Base-by-base conservation (phyloP, 2,888 invertebrate species). In the Rosalia funebris region DNA sequence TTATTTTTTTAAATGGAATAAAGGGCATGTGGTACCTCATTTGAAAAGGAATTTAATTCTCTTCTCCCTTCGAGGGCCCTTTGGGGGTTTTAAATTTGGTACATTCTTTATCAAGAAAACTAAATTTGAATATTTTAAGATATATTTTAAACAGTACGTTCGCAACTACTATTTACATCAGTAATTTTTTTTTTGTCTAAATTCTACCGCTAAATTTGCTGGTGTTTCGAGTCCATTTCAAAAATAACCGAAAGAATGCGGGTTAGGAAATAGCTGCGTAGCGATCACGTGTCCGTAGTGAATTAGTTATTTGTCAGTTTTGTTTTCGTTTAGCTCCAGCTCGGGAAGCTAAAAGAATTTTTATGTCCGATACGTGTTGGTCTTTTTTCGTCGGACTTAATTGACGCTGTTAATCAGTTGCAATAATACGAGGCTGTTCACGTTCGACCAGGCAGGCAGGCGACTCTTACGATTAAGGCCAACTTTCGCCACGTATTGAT, bases 191-290 rank as follows among this genome's bases (percentile, higher is more conserved):
- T 25, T 25, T n/a, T n/a, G n/a, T n/a, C n/a, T 7, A 25, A 25
- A 25, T 25, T 25, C 37, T 39, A 25, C 34, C 2, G 11, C 34
- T 36, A 42, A 31, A n/a, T n/a, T 15, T 14, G 41, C 42, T 31
- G 14, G 31, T 32, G 42, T 11, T 16, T 11, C n/a, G 1, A 17
- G 56, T 32, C 57, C 45, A 32, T 39, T 52, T 52, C 39, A 32
- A 52, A 58, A 58, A 58, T 58, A 58, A 58, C 52, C 15, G 11
- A 45, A 58, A 58, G 57, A 58, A 58, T 58, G 57, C 52, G 31
- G n/a, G 52, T 52, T 44, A 58, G 57, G 57, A 58, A 46, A 52
- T 45, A 58, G 57, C 57, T 37, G 17, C 44, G 42, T 32, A 31
- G 31, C 42, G 25, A 16, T 42, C 17, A 32, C 42, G 42, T 31